Conservation (phyloP, 2,888 invertebrate genomes). For the Charanyca ferruginea region DNA sequence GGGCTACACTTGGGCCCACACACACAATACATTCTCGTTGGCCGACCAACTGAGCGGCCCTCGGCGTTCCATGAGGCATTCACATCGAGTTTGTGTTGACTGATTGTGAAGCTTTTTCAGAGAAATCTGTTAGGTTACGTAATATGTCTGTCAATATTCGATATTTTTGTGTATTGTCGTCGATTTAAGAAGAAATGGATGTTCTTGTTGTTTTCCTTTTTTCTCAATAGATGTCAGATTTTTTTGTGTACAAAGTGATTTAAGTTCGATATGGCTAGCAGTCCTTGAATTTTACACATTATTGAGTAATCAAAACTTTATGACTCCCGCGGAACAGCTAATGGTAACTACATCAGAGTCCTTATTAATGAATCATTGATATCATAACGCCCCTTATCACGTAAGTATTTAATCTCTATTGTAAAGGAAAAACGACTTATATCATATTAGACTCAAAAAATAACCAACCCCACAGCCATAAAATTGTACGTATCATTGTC, state of each 20-base stretch:
- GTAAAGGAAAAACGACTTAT: slow-evolving; percentile 27
- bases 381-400: no score
- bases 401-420: slow-evolving; percentile 12
- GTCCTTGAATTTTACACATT: background rate
- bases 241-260: background rate
- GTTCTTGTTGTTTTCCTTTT: background rate
- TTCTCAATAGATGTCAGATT: background rate
- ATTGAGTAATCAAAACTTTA: background rate
- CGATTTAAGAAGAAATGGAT: slow-evolving; percentile 9
- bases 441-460: slow-evolving; percentile 32
- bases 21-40: slow-evolving; percentile 58
- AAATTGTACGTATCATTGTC: slow-evolving; percentile 32
- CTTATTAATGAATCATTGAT: slow-evolving; percentile 17
- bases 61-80: slow-evolving; percentile 32
- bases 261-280: background rate
- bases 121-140: slow-evolving; percentile 27
- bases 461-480: slow-evolving; percentile 12
- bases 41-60: slow-evolving; percentile 38
- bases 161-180: slow-evolving; percentile 19
- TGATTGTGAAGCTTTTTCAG: slow-evolving; percentile 54
- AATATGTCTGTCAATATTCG: slow-evolving; percentile 36
- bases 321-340: no score
- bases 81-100: slow-evolving; percentile 55
- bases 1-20: no score
- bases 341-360: background rate